Percentiles rank a stretch among this genome's conserved stretches.
Conservation (phyloP, 2,113 vertebrate genomes). For the Smithornis capensis region DNA sequence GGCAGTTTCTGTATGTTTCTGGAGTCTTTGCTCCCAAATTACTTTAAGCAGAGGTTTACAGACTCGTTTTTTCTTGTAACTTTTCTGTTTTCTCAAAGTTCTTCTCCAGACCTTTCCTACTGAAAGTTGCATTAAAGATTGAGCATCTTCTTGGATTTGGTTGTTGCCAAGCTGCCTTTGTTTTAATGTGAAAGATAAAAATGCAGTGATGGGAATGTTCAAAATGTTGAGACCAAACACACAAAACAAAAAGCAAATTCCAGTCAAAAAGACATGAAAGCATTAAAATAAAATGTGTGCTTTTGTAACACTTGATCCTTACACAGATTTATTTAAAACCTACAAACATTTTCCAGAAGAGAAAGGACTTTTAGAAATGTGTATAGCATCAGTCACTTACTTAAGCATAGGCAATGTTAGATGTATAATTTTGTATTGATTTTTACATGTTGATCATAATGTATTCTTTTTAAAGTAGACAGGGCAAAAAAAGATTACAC, state of each 20-base stretch:
- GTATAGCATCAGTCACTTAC: not conserved
- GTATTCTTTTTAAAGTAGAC: not conserved
- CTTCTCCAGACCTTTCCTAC: not conserved
- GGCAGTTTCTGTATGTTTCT: not conserved
- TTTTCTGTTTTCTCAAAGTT: not conserved
- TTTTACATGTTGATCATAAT: not conserved
- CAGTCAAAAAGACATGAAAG: not conserved
- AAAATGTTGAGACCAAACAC: not conserved
- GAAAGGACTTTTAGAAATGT: not conserved
- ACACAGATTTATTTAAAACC: not conserved
- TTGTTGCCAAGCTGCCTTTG: not conserved
- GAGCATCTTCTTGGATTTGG: not conserved
- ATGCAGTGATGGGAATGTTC: not conserved
- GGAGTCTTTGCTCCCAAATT: not conserved
- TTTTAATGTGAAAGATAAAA: not conserved
- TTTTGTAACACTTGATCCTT: not conserved
- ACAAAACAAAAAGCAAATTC: not conserved
- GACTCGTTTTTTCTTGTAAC: not conserved
- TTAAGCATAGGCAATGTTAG: not conserved
- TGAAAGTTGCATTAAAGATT: not conserved
- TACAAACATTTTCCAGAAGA: not conserved
- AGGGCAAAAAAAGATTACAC: not conserved
- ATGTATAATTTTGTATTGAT: not conserved
- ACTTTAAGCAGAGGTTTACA: not conserved
- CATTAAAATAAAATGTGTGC: not conserved